Percentiles rank a stretch among this genome's conserved stretches.
phyloP scores from a whole-genome alignment of 2,797 vertebrate genomes.

The Fringilla coelebs region DNA sequence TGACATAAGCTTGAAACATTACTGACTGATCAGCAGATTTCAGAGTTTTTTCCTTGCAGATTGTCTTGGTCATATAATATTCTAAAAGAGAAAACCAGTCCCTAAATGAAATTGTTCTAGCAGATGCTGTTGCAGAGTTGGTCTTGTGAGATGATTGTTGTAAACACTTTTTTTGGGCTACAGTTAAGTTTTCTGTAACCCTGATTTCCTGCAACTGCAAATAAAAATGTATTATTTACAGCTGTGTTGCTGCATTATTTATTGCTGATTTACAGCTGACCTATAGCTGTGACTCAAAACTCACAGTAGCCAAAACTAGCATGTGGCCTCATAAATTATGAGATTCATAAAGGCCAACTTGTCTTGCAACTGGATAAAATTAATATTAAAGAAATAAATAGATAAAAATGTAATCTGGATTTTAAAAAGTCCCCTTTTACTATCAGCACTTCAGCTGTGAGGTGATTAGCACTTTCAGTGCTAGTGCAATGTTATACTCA shows the following conservation, averaged over 20 bases:
- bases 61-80: not conserved
- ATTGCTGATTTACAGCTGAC: not conserved
- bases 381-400: not conserved
- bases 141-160: not conserved
- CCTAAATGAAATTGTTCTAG: not conserved
- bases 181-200: not conserved
- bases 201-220: not conserved
- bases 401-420: not conserved
- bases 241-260: not conserved
- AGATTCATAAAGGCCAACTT: not conserved
- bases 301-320: not conserved
- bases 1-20: not conserved
- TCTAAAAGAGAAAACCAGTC: not conserved
- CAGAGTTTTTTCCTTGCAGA: not conserved
- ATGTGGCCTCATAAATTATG: not conserved
- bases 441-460: not conserved
- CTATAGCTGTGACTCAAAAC: not conserved
- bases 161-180: not conserved
- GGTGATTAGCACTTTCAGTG: not conserved
- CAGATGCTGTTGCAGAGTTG: not conserved
- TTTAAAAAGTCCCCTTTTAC: not conserved
- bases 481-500: not conserved
- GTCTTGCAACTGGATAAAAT: not conserved
- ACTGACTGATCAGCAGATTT: not conserved
- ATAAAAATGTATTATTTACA: constrained; percentile 30